Evolutionary conservation across 2,888 invertebrate genomes (phyloP).

Genomic region (Aspidiotus rigidus): DNA sequence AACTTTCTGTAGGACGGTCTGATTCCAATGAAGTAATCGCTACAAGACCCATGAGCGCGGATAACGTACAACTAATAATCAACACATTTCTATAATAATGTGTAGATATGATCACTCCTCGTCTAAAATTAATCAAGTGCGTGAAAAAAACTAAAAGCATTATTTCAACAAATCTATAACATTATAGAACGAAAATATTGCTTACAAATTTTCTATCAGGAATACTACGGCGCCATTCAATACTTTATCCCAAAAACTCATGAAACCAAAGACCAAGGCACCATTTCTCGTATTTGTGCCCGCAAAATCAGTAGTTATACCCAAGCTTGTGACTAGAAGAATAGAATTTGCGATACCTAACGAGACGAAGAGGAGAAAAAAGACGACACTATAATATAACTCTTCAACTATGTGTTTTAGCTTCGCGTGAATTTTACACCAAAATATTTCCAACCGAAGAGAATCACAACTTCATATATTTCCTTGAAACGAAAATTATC

Average conservation of each 20-base stretch:
- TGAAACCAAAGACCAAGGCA: constrained; percentile 84
- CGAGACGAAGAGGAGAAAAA: not conserved
- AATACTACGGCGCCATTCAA: constrained; percentile 82
- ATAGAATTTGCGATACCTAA: constrained; percentile 67
- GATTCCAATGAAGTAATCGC: not conserved
- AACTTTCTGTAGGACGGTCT: not conserved
- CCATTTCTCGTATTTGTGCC: constrained; percentile 76
- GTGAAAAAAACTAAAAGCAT: not conserved
- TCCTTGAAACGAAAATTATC: constrained; percentile 41
- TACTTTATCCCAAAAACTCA: constrained; percentile 87
- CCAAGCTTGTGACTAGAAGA: constrained; percentile 77
- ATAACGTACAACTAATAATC: constrained; percentile 7
- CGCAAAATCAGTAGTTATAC: constrained; percentile 81
- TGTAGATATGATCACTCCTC: not conserved
- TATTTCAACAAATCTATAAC: not conserved
- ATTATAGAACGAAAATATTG: constrained; percentile 37
- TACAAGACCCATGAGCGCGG: not conserved
- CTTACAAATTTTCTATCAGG: constrained; percentile 69
- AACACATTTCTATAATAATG: constrained; percentile 10
- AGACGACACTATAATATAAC: no score
- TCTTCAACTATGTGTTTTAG: no score
- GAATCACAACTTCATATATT: constrained; percentile 48
- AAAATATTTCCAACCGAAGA: constrained; percentile 44
- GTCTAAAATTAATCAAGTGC: not conserved
- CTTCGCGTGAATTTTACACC: no score